Evolutionary conservation across 2,888 invertebrate species (phyloP), one percentile per base, ranked within the genome.

Genomic region (Seladonia tumulorum): DNA sequence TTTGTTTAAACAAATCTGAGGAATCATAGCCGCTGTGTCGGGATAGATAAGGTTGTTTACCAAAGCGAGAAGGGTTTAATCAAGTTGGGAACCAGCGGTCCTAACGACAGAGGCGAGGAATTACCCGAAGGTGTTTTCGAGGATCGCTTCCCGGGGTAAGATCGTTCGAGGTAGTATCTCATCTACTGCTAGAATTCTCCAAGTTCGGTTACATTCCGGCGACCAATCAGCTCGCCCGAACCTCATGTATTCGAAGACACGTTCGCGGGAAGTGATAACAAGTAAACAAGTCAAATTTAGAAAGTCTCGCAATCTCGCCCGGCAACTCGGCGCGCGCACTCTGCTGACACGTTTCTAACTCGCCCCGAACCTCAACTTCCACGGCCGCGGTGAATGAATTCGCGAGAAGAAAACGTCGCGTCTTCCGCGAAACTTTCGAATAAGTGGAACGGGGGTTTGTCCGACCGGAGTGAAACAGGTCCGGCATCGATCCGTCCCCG

Each of bases 271-370:
- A 39, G 70, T 39, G 70, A 70, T 70, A 70, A 70, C 70, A 70
- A 70, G 70, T 70, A 70, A 70, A 70, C 70, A 70, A 73, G 73
- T 53, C 60, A 60, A 60, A 60, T 75, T 70, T 39, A 39, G 70
- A 70, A 70, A 70, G 70, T 70, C 70, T 39, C 70, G 70, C 78
- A 71, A 25, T 39, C 70, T 42, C 70, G 39, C n/a, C 70, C 16
- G 63, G 42, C 22, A 39, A 66, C 66, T 66, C 66, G 35, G 18
- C 66, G 66, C 66, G 66, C 66, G 29, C 35, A 18, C 35, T 66
- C 22, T 18, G 66, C 35, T 66, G 35, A 66, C 66, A 39, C 66
- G 66, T 66, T 66, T 66, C 66, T 66, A 35, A 35, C 66, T 35
- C 35, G 35, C 35, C 35, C 35, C 63, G 63, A 16, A 35, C 35